Conservation (phyloP, 2,797 vertebrate species). For the Gambusia yucatana region DNA sequence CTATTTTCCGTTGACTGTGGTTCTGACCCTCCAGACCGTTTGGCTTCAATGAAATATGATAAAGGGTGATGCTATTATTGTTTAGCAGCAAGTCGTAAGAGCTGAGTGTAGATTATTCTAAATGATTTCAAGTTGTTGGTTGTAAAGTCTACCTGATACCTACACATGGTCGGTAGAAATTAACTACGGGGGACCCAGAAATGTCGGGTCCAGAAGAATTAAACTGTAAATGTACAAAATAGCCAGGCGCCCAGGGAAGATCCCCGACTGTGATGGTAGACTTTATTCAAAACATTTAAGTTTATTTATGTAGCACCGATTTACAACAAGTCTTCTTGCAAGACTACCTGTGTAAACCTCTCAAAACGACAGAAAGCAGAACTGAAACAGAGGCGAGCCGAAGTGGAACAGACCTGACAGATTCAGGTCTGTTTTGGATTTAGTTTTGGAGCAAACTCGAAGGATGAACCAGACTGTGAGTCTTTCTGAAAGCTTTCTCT, state of each 20-base stretch:
- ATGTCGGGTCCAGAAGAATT: not conserved
- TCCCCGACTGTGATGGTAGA: not conserved
- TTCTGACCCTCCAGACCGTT: not conserved
- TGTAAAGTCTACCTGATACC: not conserved
- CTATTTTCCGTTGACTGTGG: not conserved
- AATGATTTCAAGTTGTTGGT: not conserved
- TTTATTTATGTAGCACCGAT: not conserved
- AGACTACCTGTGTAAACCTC: not conserved
- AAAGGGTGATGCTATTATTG: not conserved
- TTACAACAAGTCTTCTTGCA: not conserved
- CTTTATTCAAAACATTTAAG: not conserved
- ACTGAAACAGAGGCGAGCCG: not conserved
- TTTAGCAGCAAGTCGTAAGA: not conserved
- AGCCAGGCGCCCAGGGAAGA: not conserved
- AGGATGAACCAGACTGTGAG: not conserved
- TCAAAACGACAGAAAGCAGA: not conserved
- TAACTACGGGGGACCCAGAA: not conserved
- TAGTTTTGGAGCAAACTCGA: not conserved
- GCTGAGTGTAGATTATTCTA: not conserved
- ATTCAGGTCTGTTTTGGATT: not conserved
- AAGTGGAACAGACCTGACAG: not conserved
- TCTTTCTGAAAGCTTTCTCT: not conserved
- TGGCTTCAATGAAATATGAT: not conserved
- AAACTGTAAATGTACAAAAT: not conserved
- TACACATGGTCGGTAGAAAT: not conserved